Evolutionary conservation across 2,113 vertebrate genomes (phyloP), one percentile per base, ranked within the genome.

Genomic region (Corydoras maculifer): DNA sequence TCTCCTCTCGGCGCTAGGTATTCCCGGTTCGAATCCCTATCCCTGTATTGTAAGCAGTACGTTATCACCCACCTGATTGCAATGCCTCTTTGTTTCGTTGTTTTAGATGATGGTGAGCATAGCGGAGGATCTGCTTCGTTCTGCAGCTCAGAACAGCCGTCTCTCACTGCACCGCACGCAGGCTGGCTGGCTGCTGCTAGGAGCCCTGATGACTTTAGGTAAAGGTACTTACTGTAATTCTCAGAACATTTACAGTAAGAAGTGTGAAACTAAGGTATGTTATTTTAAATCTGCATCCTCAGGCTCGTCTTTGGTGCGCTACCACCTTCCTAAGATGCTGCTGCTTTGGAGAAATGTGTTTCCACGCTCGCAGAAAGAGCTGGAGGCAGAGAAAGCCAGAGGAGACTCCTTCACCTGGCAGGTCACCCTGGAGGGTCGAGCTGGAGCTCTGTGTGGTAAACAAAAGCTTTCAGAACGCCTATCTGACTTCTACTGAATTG

Each of bases 201-300:
- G 96, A n/a, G 94, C 97, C 15, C 92, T 99, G 65, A 99, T 99
- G 97, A 96, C 96, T 80, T 87, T 99, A 82, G 96, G 97, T 97
- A 79, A 82, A 83, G 29, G 35, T 2, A 68, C 13, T 9, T 18
- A 58, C 1, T 30, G 30, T 25, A 25, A 25, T 32, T 11, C 29
- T 5, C 25, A 10, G 35, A 43, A 43, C 4, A 4, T 43, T 43
- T 43, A 5, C 35, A 2, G 35, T 43, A 43, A 43, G 35, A 43
- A 5, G 35, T 43, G 35, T 43, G 35, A 43, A 43, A 43, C 35
- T 43, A 2, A 43, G 7, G 35, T 8, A 2, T 43, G 35, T 8
- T 43, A 8, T 43, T 43, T 43, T 5, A 43, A 43, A 43, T 43
- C 35, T 4, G 35, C 18, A 2, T 43, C 35, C n/a, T 1, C 79